Conservation (phyloP, 2,888 invertebrate species). For the Eilema caniola region DNA sequence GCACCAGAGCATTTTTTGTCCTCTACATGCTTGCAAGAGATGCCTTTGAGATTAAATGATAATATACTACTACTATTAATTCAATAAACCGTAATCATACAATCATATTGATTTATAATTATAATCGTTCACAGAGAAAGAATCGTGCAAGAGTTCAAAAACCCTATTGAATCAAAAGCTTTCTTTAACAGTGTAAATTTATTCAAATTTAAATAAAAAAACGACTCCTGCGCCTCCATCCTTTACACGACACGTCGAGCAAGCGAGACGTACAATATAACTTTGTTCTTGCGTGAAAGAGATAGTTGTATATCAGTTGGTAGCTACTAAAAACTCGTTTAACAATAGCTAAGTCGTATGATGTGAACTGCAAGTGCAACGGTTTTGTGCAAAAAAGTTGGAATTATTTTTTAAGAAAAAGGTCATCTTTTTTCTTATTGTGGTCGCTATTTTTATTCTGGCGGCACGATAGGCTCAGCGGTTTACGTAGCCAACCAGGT, state of each 20-base stretch:
- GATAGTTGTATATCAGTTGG: slow-evolving; percentile 25
- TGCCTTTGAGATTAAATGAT: too few relatives aligned
- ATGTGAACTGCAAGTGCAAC: slow-evolving; percentile 60
- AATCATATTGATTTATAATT: slow-evolving; percentile 40
- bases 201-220: slow-evolving; percentile 83
- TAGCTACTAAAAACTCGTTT: slow-evolving; percentile 62
- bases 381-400: slow-evolving; percentile 47
- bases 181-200: slow-evolving; percentile 84
- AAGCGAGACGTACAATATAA: slow-evolving; percentile 24
- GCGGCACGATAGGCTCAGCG: background rate
- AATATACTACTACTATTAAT: too few relatives aligned
- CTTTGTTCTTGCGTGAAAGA: background rate
- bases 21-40: too few relatives aligned
- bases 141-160: slow-evolving; percentile 64
- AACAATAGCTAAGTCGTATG: slow-evolving; percentile 70
- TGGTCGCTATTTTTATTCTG: slow-evolving; percentile 35
- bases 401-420: slow-evolving; percentile 33
- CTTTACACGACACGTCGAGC: slow-evolving; percentile 61
- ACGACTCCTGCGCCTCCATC: slow-evolving; percentile 68
- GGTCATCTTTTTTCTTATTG: slow-evolving; percentile 29
- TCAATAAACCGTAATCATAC: background rate
- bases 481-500: background rate
- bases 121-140: slow-evolving; percentile 45
- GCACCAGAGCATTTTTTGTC: too few relatives aligned
- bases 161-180: slow-evolving; percentile 67